Percentiles rank a stretch among this genome's conserved stretches.
Evolutionary conservation across 1,140 invertebrate genomes (phyloP).

Genomic region (Caenorhabditis briggsae): DNA sequence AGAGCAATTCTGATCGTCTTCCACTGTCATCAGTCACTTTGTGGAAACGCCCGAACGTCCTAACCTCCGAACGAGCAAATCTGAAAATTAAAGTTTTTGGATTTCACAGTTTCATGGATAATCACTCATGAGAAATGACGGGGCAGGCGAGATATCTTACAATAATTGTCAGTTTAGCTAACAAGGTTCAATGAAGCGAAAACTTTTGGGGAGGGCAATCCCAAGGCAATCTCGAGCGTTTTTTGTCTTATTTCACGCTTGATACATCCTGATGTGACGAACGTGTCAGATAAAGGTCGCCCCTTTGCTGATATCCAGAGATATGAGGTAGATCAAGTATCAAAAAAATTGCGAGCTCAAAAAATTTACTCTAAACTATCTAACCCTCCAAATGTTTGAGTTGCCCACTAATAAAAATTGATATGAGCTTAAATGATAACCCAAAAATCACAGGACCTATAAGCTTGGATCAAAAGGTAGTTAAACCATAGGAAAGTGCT

Average conservation of each 20-base stretch:
- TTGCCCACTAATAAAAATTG: too few relatives aligned
- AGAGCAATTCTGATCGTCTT: conserved; percentile 44
- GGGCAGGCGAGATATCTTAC: conserved; percentile 36
- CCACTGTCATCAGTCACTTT: conserved; percentile 34
- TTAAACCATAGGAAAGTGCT: conserved; percentile 50
- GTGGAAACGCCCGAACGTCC: not conserved
- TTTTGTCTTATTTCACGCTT: conserved; percentile 38
- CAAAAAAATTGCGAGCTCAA: too few relatives aligned
- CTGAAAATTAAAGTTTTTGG: not conserved
- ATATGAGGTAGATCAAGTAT: not conserved
- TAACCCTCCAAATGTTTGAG: too few relatives aligned
- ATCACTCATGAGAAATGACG: conserved; percentile 1
- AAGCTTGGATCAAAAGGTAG: conserved; percentile 50
- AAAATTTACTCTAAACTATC: too few relatives aligned
- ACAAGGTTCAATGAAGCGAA: conserved; percentile 56
- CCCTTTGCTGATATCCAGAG: conserved; percentile 25
- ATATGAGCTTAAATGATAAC: too few relatives aligned
- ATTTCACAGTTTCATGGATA: not conserved
- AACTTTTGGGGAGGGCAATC: conserved; percentile 34
- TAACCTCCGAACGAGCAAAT: conserved; percentile 11
- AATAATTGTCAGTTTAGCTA: conserved; percentile 56
- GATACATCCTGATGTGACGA: conserved; percentile 34
- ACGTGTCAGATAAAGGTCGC: conserved; percentile 38
- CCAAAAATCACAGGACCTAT: not conserved
- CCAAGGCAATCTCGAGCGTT: conserved; percentile 54